Evolutionary conservation across 2,888 invertebrate species (phyloP).

Genomic region (Pollenia angustigena): DNA sequence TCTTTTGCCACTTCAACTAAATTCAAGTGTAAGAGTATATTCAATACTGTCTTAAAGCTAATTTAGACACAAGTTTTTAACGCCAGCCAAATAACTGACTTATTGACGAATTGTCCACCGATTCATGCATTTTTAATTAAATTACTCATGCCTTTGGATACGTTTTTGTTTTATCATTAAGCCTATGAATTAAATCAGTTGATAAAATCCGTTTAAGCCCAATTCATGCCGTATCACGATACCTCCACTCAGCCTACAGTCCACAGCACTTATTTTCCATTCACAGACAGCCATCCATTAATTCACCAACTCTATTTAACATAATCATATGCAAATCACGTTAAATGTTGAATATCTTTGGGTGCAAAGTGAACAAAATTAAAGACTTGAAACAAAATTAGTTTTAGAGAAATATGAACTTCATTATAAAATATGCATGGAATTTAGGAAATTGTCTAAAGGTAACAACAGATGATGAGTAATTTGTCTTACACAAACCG

Average conservation of each 20-base stretch:
- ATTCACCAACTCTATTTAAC: not conserved
- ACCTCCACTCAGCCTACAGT: not conserved
- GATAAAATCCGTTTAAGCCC: constrained; percentile 36
- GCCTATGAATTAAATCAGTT: constrained; percentile 31
- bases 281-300: no score
- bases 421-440: not conserved
- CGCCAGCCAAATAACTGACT: not conserved
- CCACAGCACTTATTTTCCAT: no score
- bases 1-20: constrained; percentile 28
- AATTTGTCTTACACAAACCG: constrained; percentile 11
- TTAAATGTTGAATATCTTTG: constrained; percentile 15
- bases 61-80: constrained; percentile 20
- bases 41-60: not conserved
- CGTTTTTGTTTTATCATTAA: constrained; percentile 44
- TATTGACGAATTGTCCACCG: not conserved
- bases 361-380: constrained; percentile 1
- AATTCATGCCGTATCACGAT: not conserved
- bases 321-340: constrained; percentile 53
- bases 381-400: not conserved
- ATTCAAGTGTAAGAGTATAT: constrained; percentile 22
- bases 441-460: constrained; percentile 34
- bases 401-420: constrained; percentile 16
- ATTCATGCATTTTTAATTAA: constrained; percentile 40
- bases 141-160: constrained; percentile 35
- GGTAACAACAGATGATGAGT: not conserved